Evolutionary conservation across 2,797 vertebrate genomes (phyloP).

Genomic region (Myoxocephalus aenaeus): DNA sequence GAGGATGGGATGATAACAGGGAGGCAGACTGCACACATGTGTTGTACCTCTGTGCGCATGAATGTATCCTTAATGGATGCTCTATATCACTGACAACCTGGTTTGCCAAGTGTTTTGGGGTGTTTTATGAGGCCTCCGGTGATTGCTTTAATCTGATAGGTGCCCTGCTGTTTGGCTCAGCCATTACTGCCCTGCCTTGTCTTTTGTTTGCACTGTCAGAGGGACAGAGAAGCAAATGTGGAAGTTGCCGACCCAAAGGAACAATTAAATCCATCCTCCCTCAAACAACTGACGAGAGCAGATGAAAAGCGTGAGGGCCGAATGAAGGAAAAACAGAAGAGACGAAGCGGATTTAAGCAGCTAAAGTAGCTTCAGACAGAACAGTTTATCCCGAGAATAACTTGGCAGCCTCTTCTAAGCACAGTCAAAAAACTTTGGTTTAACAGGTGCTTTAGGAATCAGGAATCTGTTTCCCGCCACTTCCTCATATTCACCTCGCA

Average conservation of each 20-base stretch:
- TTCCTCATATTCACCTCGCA: conserved; percentile 59
- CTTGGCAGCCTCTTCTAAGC: conserved; percentile 55
- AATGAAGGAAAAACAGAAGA: conserved; percentile 39
- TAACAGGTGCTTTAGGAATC: conserved; percentile 74
- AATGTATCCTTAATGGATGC: conserved; percentile 60
- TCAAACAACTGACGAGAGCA: conserved; percentile 36
- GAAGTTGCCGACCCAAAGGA: conserved; percentile 28
- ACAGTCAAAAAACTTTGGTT: conserved; percentile 45
- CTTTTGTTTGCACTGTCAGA: conserved; percentile 51
- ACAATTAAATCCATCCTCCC: conserved; percentile 49
- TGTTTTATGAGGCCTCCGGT: conserved; percentile 39
- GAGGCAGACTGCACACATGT: conserved; percentile 41
- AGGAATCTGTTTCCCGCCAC: conserved; percentile 42
- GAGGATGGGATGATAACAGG: conserved; percentile 62
- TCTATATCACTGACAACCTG: conserved; percentile 61
- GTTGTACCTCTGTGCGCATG: conserved; percentile 34
- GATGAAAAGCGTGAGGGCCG: conserved; percentile 38
- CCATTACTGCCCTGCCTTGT: conserved; percentile 26
- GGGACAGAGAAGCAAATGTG: conserved; percentile 48
- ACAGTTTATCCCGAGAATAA: conserved; percentile 62
- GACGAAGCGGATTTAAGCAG: conserved; percentile 48
- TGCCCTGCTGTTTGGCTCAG: conserved; percentile 47
- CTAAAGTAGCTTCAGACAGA: conserved; percentile 46
- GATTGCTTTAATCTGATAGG: conserved; percentile 58
- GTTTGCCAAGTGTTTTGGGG: conserved; percentile 52